A percentile compares a stretch with the other conserved stretches of the same genome.
phyloP scores from a whole-genome alignment of 1,140 invertebrate species.

The Linepithema humile region DNA sequence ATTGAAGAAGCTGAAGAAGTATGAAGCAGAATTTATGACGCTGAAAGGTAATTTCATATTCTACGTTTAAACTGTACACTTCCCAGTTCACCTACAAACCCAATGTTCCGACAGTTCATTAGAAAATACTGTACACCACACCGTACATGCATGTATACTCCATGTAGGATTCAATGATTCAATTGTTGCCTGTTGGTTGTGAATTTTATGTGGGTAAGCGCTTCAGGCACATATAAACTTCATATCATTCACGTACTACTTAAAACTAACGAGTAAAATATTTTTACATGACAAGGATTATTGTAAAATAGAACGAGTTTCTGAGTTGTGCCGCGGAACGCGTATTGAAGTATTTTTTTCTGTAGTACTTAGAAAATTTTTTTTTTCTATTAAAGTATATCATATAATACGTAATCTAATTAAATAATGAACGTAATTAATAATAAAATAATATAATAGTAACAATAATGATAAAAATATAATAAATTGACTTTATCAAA shows the following conservation, averaged over 20 bases:
- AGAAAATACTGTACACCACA: neutral
- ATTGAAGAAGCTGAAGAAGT: constrained; percentile 97
- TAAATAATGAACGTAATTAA: neutral
- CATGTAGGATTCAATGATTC: constrained; percentile 4
- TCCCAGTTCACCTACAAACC: constrained; percentile 33
- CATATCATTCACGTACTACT: neutral
- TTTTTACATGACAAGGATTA: neutral
- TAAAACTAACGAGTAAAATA: constrained; percentile 13
- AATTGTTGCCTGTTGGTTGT: constrained; percentile 39
- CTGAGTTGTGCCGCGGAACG: neutral
- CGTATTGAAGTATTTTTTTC: neutral
- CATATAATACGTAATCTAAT: neutral
- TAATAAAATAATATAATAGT: neutral
- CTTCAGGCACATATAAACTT: constrained; percentile 3
- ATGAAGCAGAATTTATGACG: constrained; percentile 95
- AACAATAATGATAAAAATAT: neutral
- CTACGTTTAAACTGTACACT: constrained; percentile 78
- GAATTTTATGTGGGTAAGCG: constrained; percentile 38
- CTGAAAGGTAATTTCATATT: constrained; percentile 89
- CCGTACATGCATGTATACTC: constrained; percentile 55
- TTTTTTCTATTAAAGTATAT: constrained; percentile 1
- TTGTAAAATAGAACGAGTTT: neutral
- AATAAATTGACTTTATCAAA: constrained; percentile 9
- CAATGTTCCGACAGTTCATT: constrained; percentile 21
- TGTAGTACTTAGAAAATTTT: neutral